phyloP scores from a whole-genome alignment of 2,113 vertebrate genomes.

The Leptodactylus fuscus region DNA sequence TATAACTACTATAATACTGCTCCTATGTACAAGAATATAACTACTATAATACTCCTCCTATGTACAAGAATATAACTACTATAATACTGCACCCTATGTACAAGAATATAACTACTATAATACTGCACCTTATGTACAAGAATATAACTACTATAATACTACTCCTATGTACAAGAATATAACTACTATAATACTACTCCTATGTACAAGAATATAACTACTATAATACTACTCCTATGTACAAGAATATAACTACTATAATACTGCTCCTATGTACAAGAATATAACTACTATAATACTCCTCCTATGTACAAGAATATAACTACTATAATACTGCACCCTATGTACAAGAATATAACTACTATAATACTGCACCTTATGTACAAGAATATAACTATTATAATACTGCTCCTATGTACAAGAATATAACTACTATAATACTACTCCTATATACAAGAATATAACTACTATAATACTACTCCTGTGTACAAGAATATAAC shows the following conservation, averaged over 20 bases:
- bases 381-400: slow-evolving; percentile 13
- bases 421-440: slow-evolving; percentile 19
- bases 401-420: slow-evolving; percentile 7
- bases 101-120: too few relatives aligned
- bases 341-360: slow-evolving; percentile 1
- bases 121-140: too few relatives aligned
- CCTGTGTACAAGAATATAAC: neutral
- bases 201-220: slow-evolving; percentile 1
- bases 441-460: neutral
- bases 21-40: too few relatives aligned
- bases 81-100: too few relatives aligned
- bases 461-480: slow-evolving; percentile 4
- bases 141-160: too few relatives aligned
- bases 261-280: slow-evolving; percentile 3
- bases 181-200: neutral
- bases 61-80: too few relatives aligned
- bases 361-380: neutral
- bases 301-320: neutral
- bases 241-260: slow-evolving; percentile 14
- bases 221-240: neutral
- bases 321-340: neutral
- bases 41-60: neutral
- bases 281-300: slow-evolving; percentile 19
- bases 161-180: neutral
- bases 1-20: too few relatives aligned